Conservation (phyloP, 2,113 vertebrate species). For the Proteles cristata region DNA sequence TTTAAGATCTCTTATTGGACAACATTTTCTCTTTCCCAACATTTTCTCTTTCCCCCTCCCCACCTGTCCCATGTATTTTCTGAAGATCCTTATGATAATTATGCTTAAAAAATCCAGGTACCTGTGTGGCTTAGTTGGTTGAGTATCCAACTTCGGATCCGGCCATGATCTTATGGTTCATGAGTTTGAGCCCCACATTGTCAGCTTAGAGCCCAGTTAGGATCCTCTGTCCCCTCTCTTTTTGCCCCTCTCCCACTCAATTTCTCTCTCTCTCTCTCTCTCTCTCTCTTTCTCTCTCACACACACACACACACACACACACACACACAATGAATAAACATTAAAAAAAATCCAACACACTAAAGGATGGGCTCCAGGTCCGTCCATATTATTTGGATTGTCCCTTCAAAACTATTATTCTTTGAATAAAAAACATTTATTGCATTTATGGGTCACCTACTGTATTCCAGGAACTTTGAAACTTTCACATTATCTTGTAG, state of each 20-base stretch:
- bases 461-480: background rate
- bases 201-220: too few relatives aligned
- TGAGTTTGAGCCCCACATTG: too few relatives aligned
- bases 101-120: background rate
- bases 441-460: background rate
- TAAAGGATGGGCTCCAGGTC: background rate
- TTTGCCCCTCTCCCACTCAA: too few relatives aligned
- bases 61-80: background rate
- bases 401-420: background rate
- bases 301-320: too few relatives aligned
- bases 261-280: too few relatives aligned
- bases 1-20: background rate
- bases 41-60: background rate
- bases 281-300: too few relatives aligned
- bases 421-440: background rate
- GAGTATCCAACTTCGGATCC: too few relatives aligned
- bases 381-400: background rate
- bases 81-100: background rate
- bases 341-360: background rate
- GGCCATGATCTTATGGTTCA: too few relatives aligned
- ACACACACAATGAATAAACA: too few relatives aligned
- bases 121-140: too few relatives aligned
- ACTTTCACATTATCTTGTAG: background rate
- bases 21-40: background rate
- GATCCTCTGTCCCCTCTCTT: too few relatives aligned